phyloP scores from a whole-genome alignment of 2,113 vertebrate species.

The Zosterops pallidus region DNA sequence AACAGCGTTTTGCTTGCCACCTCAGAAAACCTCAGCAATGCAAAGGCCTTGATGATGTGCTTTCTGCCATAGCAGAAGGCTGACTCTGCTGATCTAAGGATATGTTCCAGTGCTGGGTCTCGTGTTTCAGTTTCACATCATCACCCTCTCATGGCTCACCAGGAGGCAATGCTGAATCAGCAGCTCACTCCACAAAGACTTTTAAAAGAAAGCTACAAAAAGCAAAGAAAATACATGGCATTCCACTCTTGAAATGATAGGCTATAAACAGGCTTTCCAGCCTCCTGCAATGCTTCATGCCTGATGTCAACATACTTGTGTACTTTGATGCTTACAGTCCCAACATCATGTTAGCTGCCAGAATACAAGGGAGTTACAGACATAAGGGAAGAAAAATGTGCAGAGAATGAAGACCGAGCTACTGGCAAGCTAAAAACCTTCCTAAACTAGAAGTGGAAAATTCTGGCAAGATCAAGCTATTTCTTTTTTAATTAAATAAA shows the following conservation, averaged over 20 bases:
- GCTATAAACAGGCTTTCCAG: neutral
- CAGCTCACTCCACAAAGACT: neutral
- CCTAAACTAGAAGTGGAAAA: neutral
- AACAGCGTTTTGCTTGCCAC: neutral
- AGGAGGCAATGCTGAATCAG: conserved; percentile 35
- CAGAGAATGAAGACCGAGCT: neutral
- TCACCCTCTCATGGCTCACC: neutral
- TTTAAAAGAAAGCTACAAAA: neutral
- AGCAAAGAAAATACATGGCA: neutral
- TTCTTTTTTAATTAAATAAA: neutral
- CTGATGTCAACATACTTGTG: neutral
- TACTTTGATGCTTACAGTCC: neutral
- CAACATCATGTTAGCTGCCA: neutral
- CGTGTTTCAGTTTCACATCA: conserved; percentile 3
- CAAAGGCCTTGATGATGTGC: neutral
- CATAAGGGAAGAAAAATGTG: neutral
- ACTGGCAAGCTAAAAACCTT: conserved; percentile 1
- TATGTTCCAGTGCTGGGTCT: neutral
- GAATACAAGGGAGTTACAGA: neutral
- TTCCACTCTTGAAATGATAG: neutral
- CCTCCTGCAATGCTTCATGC: neutral
- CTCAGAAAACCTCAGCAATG: neutral
- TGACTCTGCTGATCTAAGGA: neutral
- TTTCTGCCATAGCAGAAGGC: neutral
- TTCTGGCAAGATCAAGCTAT: neutral